Percentiles rank a stretch among this genome's conserved stretches.
phyloP scores from a whole-genome alignment of 2,113 vertebrate species.

The Fulica atra region DNA sequence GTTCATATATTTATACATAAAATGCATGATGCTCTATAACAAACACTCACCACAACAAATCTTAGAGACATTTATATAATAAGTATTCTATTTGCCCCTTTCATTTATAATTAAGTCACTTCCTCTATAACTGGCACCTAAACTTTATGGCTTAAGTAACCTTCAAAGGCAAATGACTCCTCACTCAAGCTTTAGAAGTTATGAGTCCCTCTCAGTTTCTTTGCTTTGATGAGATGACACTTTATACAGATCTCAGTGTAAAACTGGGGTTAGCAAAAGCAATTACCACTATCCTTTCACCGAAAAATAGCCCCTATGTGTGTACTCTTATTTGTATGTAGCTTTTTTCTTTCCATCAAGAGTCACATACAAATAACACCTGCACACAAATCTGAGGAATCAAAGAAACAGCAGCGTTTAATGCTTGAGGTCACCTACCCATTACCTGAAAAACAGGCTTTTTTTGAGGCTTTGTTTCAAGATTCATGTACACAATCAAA shows the following conservation, averaged over 20 bases:
- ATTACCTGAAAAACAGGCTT: background rate
- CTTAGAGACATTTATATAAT: background rate
- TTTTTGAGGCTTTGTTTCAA: background rate
- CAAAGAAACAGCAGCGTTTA: background rate
- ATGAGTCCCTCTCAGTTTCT: background rate
- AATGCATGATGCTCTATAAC: background rate
- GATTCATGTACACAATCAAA: background rate
- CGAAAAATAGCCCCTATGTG: background rate
- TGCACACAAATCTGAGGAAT: background rate
- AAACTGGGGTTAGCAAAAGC: background rate
- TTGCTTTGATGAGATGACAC: background rate
- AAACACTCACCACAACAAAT: background rate
- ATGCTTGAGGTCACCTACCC: background rate
- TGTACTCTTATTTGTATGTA: background rate
- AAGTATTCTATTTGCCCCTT: background rate
- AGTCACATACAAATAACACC: background rate
- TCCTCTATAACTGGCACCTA: background rate
- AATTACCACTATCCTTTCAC: background rate
- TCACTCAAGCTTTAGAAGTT: background rate
- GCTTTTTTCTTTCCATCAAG: background rate
- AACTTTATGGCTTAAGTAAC: background rate
- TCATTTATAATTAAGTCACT: background rate
- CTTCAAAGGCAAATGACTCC: background rate
- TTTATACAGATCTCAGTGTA: background rate
- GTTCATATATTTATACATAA: background rate